Conservation (phyloP, 2,888 invertebrate genomes). For the Phengaris arion region DNA sequence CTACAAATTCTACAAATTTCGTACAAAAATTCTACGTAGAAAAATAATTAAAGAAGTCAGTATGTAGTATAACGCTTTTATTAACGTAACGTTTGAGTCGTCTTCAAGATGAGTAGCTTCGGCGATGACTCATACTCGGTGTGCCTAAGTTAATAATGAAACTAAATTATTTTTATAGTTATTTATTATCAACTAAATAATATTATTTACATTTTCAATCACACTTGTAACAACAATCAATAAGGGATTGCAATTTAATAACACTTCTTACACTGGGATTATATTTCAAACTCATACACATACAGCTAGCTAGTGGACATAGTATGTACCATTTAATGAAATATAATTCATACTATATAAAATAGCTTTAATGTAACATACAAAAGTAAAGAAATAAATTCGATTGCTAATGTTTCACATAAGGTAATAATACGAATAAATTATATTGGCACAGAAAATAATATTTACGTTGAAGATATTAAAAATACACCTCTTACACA, state of each 20-base stretch:
- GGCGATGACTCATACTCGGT: no score
- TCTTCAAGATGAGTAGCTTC: no score
- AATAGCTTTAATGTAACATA: neutral
- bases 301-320: neutral
- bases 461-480: neutral
- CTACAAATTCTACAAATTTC: no score
- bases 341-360: neutral
- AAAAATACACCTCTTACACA: no score
- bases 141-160: neutral
- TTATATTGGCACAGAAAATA: neutral
- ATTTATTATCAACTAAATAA: constrained; percentile 32
- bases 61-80: no score
- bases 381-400: neutral
- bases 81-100: no score
- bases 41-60: no score
- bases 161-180: constrained; percentile 4
- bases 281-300: neutral
- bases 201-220: constrained; percentile 31
- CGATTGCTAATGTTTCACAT: neutral
- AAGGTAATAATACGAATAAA: neutral
- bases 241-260: constrained; percentile 10
- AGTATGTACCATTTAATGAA: neutral
- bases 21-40: no score
- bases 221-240: constrained; percentile 28
- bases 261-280: constrained; percentile 3